phyloP scores from a whole-genome alignment of 1,140 invertebrate genomes.

The Xylocopa sonorina region DNA sequence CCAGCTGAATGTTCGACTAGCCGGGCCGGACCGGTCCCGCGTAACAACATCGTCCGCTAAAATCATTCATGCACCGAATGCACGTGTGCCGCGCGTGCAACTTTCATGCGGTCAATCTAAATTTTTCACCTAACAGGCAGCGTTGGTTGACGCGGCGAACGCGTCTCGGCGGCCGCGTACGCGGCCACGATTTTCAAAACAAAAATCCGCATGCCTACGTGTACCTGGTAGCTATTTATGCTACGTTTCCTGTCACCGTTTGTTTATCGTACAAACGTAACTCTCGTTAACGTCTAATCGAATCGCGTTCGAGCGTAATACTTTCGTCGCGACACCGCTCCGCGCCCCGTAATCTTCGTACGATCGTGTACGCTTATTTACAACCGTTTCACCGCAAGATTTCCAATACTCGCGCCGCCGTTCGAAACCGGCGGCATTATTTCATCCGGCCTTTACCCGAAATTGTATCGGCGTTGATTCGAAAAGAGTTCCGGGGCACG shows the following conservation, averaged over 20 bases:
- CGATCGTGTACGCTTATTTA: background rate
- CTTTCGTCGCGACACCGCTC: too few species aligned
- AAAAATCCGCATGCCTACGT: too few species aligned
- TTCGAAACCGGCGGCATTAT: background rate
- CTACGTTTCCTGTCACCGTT: too few species aligned
- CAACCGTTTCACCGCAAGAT: background rate
- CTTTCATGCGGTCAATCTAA: conserved; percentile 33
- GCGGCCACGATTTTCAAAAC: too few species aligned
- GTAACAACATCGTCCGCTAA: conserved; percentile 1
- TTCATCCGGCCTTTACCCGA: background rate
- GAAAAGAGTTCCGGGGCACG: conserved; percentile 29
- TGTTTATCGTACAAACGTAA: too few species aligned
- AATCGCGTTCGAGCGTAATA: too few species aligned
- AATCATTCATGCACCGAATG: conserved; percentile 46
- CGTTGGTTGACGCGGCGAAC: background rate
- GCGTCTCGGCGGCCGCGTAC: background rate
- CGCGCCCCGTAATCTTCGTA: background rate
- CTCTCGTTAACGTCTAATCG: too few species aligned
- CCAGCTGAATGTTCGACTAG: conserved; percentile 32
- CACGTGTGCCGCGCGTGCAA: background rate
- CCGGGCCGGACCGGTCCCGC: background rate
- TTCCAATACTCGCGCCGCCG: background rate
- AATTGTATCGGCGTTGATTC: background rate
- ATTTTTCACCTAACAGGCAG: background rate
- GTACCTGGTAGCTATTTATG: too few species aligned